A percentile compares a stretch with the other conserved stretches of the same genome.
Conservation (phyloP, 2,888 invertebrate species). For the Aleiodes leptofemur region DNA sequence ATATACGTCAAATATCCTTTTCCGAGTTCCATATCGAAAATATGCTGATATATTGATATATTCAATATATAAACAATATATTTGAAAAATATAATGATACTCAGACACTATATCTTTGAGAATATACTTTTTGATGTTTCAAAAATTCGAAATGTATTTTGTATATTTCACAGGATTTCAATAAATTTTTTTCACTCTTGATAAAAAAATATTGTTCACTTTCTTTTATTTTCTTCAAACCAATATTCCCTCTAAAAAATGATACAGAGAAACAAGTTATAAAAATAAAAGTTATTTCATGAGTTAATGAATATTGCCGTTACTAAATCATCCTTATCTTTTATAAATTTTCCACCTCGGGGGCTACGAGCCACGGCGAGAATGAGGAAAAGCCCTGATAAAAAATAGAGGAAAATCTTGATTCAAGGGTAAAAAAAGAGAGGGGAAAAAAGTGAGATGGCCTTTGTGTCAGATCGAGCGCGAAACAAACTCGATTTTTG, state of each 20-base stretch:
- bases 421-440: constrained; percentile 23
- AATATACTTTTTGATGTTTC: no score
- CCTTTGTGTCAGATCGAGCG: constrained; percentile 44
- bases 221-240: constrained; percentile 23
- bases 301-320: constrained; percentile 57
- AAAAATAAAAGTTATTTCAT: constrained; percentile 36
- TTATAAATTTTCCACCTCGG: constrained; percentile 55
- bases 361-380: constrained; percentile 18
- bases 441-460: constrained; percentile 8
- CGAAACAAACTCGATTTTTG: constrained; percentile 48
- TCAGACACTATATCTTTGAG: no score
- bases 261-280: not conserved
- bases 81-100: no score
- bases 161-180: no score
- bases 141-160: no score
- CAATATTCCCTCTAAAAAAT: constrained; percentile 13
- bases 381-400: constrained; percentile 29
- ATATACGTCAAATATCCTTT: no score
- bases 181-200: no score
- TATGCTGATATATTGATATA: no score
- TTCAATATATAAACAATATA: no score
- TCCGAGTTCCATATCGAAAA: no score
- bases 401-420: constrained; percentile 26
- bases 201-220: not conserved
- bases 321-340: constrained; percentile 59